Evolutionary conservation across 2,888 invertebrate species (phyloP), one percentile per base, ranked within the genome.

Genomic region (Leptogaster cylindrica): DNA sequence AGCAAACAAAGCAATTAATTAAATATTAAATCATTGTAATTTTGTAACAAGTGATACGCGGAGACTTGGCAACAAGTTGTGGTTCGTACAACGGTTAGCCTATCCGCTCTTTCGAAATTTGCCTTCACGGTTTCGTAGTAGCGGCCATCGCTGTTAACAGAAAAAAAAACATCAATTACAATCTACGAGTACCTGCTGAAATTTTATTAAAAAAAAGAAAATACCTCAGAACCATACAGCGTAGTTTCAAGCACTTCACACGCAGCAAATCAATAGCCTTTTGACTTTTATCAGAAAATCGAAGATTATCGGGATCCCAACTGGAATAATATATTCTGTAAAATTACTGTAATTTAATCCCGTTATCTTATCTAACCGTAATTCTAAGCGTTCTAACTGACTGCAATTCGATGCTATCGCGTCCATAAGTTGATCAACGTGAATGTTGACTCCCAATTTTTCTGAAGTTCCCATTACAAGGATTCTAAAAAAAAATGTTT

Each of bases 101-200:
- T 87, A 82, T 98, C 99, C 1, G 99, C 98, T 75, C 99, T 87
- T 82, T 99, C 98, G 81, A 98, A 99, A 83, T 99, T 99, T 0
- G 98, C 98, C 81, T 98, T 97, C 31, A 97, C 97, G 73, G 98
- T 92, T 83, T 99, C 99, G 79, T 97, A 99, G 82, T 99, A 99
- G 68, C 98, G 92, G 1, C 99, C 99, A 80, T 99, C 99, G 77
- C 97, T 94, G 82, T 51, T 83, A 83, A 46, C 12, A n/a, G n/a
- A n/a, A 31, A 4, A 16, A 46, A 46, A 18, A 1, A 14, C 6
- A 46, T 5, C 10, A 3, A 6, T 27, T 51, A 12, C 12, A 3
- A 4, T 31, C 2, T 3, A 10, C n/a, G 6, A 18, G 1, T 18
- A n/a, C n/a, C 10, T 55, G 16, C 14, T 55, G 18, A 36, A 23